Evolutionary conservation across 2,888 invertebrate species (phyloP), one percentile per base, ranked within the genome.

Genomic region (Elysia crispata): DNA sequence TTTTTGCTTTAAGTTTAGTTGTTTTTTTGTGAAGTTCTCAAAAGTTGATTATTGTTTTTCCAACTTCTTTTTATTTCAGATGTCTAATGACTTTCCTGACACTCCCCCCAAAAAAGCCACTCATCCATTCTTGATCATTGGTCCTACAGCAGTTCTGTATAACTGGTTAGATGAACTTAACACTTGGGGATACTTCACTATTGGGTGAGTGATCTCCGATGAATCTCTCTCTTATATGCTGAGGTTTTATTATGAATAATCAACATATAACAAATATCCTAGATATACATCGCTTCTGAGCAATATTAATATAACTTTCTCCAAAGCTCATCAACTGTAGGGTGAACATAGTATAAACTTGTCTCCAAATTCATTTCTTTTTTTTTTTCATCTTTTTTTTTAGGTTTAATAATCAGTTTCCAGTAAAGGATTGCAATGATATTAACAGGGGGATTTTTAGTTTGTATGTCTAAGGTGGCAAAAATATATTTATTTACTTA

Each of bases 141-240:
- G 90, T 13, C 91, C 91, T 0, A 90, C 90, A 41, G 88, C 87
- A 83, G 89, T 90, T 0, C 83, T 91, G 66, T 90, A 90, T 79
- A 91, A 91, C 86, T 91, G 91, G 91, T 80, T 91, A 74, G 90
- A 89, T 82, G 91, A 91, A 80, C 83, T 91, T 23, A 89, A 90
- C n/a, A 88, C 89, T 1, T 91, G 91, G 91, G 91, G 90, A 33
- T 86, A 91, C 82, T 91, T 91, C 72, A 82, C 83, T 76, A 87
- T 87, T 50, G 87, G 90, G 91, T 91, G 76, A 64, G 83, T 70
- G 5, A 18, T 54, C n/a, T 33, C 18, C 31, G 28, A 73, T 23
- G 28, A 18, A 0, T 20, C 25, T 76, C 64, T 20, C 41, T 41
- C 3, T 41, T 41, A 6, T 11, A 41, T 6, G 5, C 41, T 41